Percentiles rank a stretch among this genome's conserved stretches.
Evolutionary conservation across 2,888 invertebrate species (phyloP).

Genomic region (Epinotia ramella): DNA sequence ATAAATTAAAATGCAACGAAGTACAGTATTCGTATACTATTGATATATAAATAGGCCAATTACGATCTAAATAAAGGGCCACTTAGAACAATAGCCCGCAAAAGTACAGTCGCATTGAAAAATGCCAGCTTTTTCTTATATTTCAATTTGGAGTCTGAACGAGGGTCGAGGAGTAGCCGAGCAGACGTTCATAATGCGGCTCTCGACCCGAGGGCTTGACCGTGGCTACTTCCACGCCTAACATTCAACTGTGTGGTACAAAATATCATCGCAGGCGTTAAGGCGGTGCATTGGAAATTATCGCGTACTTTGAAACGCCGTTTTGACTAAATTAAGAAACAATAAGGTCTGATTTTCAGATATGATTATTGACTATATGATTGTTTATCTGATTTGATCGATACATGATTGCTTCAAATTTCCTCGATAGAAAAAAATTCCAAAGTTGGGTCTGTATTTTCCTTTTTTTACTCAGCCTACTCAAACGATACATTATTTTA

Average conservation of each 20-base stretch:
- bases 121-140: constrained; percentile 66
- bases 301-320: too few species aligned
- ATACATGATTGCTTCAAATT: too few species aligned
- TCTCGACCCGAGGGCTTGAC: constrained; percentile 78
- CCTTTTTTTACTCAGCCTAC: too few species aligned
- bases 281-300: too few species aligned
- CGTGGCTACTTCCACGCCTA: constrained; percentile 80
- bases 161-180: constrained; percentile 63
- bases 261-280: not conserved
- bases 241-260: constrained; percentile 60
- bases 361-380: too few species aligned
- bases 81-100: constrained; percentile 42
- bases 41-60: constrained; percentile 34
- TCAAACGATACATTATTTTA: too few species aligned
- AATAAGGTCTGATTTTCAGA: too few species aligned
- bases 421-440: too few species aligned
- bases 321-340: too few species aligned
- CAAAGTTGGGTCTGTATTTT: too few species aligned
- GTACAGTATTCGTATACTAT: not conserved
- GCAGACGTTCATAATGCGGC: constrained; percentile 79
- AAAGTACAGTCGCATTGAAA: constrained; percentile 53
- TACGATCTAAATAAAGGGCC: constrained; percentile 32
- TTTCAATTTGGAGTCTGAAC: constrained; percentile 74
- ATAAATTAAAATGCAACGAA: not conserved
- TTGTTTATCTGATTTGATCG: too few species aligned